These are phyloP conservation scores for Tinamus major DNA, from an alignment of 2,797 vertebrate genomes.

Conservation along the genomic window DNA sequence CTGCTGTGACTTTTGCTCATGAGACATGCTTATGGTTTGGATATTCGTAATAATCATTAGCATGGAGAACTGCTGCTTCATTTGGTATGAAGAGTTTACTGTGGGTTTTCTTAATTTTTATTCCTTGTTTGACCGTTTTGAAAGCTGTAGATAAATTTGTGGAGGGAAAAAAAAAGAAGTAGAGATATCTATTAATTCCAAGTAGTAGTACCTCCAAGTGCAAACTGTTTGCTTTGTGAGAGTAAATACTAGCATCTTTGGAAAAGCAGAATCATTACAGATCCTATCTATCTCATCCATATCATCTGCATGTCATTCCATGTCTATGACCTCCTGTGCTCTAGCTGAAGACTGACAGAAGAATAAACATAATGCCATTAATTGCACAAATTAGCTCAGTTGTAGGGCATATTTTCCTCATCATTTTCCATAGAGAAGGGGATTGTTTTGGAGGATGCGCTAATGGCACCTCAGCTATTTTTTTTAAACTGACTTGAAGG, in stretches of 20 bases:
- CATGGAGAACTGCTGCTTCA: neutral
- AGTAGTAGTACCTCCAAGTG: neutral
- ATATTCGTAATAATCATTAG: neutral
- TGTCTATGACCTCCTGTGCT: neutral
- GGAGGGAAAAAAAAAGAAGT: neutral
- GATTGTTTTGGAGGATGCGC: neutral
- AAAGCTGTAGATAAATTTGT: neutral
- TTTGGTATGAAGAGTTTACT: constrained; percentile 1
- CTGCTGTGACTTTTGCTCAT: neutral
- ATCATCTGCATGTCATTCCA: neutral
- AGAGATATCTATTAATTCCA: neutral
- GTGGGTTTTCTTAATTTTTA: neutral
- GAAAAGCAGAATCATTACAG: neutral
- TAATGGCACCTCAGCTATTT: neutral
- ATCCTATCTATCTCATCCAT: neutral
- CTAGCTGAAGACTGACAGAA: neutral
- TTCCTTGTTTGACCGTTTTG: neutral
- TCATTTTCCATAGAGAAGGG: neutral
- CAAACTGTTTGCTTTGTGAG: neutral
- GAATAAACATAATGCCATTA: neutral
- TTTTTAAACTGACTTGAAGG: neutral
- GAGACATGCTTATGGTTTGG: neutral
- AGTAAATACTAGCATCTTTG: neutral
- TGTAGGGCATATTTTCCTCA: neutral
- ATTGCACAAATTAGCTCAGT: neutral